A percentile compares a stretch with the other conserved stretches of the same genome.
These are phyloP conservation scores for Leptopilina clavipes DNA, from an alignment of 1,140 invertebrate genomes.

Conservation along the genomic window DNA sequence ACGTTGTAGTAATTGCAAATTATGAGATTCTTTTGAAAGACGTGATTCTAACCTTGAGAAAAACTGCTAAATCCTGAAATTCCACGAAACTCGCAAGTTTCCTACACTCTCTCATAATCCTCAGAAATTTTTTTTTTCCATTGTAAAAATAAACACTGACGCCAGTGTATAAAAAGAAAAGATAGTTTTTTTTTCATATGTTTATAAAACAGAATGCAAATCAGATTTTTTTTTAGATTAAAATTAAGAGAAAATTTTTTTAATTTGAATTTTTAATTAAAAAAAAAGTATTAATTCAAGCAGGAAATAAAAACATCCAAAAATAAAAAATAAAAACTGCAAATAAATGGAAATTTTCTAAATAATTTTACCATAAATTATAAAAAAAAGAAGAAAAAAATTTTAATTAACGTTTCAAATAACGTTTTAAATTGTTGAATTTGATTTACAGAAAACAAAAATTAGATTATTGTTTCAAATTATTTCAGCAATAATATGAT, in stretches of 20 bases:
- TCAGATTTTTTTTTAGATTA: background rate
- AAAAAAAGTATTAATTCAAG: no score
- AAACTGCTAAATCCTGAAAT: background rate
- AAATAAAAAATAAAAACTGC: no score
- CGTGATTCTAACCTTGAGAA: slow-evolving; percentile 6
- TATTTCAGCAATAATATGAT: background rate
- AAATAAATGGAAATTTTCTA: no score
- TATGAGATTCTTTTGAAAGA: slow-evolving; percentile 22
- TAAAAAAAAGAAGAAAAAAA: no score
- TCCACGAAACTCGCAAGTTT: background rate
- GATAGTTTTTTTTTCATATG: background rate
- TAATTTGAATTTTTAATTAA: no score
- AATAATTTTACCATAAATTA: no score
- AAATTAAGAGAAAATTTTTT: no score
- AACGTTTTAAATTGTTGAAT: background rate
- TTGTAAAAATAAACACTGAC: background rate
- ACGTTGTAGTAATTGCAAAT: background rate
- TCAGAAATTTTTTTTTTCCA: background rate
- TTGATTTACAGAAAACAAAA: background rate
- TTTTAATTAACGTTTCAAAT: no score
- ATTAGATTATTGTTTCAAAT: background rate
- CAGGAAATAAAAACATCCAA: no score
- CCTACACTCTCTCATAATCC: background rate
- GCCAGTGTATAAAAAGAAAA: background rate
- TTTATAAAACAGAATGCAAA: background rate